A percentile compares a stretch with the other conserved stretches of the same genome.
These are phyloP conservation scores for Oncorhynchus gorbuscha DNA, from an alignment of 2,113 vertebrate genomes.

Conservation along the genomic window DNA sequence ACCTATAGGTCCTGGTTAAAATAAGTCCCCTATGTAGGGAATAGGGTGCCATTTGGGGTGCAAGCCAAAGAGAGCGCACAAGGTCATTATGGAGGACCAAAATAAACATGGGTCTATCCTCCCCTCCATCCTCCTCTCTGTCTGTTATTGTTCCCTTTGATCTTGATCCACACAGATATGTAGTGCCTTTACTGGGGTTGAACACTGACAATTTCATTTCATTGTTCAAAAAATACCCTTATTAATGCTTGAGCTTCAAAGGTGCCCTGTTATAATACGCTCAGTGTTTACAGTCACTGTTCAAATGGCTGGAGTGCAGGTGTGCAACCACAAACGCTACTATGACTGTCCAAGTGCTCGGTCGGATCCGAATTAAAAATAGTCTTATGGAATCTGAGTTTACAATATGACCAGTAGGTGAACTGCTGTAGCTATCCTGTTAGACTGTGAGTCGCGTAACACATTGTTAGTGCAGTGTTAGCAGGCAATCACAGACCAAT, in stretches of 20 bases:
- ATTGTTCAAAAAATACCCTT: not conserved
- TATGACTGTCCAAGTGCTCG: not conserved
- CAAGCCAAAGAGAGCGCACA: not conserved
- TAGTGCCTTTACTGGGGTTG: slow-evolving; percentile 18
- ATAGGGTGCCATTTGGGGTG: too few relatives aligned
- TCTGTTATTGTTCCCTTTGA: slow-evolving; percentile 33
- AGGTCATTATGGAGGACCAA: slow-evolving; percentile 13
- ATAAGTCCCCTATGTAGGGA: too few relatives aligned
- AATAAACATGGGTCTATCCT: slow-evolving; percentile 7
- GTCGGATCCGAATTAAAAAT: not conserved
- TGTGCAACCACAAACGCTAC: not conserved
- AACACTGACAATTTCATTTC: slow-evolving; percentile 25
- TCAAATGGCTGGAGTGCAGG: not conserved
- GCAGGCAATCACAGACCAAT: not conserved
- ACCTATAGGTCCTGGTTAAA: too few relatives aligned
- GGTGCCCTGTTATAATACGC: not conserved
- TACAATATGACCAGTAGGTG: not conserved
- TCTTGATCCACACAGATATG: slow-evolving; percentile 18
- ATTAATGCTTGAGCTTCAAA: slow-evolving; percentile 8
- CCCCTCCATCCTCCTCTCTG: not conserved
- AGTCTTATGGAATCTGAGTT: not conserved
- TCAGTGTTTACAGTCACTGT: not conserved
- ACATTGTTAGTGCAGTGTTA: not conserved
- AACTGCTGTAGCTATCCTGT: not conserved
- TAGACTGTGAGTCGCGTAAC: not conserved